phyloP scores from a whole-genome alignment of 2,888 invertebrate species.

The Tineola bisselliella region DNA sequence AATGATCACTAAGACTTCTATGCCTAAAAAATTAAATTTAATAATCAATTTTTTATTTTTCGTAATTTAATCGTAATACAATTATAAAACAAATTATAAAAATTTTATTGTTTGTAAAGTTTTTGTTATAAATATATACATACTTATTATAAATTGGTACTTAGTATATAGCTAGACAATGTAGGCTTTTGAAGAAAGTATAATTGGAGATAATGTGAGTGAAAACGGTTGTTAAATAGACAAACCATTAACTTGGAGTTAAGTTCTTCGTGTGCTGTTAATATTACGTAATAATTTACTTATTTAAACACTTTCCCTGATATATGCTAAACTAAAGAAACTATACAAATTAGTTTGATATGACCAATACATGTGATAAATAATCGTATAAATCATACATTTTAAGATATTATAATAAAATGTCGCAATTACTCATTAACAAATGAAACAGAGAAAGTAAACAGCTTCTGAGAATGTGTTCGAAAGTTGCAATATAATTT shows the following conservation, averaged over 20 bases:
- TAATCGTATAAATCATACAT: too few species aligned
- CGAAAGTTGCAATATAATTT: not conserved
- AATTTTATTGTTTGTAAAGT: too few species aligned
- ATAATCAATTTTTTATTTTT: too few species aligned
- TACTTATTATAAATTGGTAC: too few species aligned
- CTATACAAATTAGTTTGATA: too few species aligned
- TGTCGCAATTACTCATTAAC: not conserved
- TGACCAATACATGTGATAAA: too few species aligned
- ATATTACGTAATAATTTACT: not conserved
- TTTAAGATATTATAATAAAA: not conserved
- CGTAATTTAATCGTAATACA: too few species aligned
- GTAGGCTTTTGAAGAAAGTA: not conserved
- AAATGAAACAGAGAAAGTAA: not conserved
- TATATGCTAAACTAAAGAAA: too few species aligned
- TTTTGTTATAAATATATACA: too few species aligned
- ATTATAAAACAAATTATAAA: too few species aligned
- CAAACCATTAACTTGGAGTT: not conserved
- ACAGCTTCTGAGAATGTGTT: not conserved
- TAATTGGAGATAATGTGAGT: not conserved
- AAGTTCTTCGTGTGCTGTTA: not conserved
- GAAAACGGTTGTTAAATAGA: conserved; percentile 4
- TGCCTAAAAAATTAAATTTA: too few species aligned
- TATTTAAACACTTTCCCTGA: not conserved
- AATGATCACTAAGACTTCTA: too few species aligned
- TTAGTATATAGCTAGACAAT: not conserved